Base-by-base conservation (phyloP, 53 echinoderm and acorn worm species). In the Henricia sp. region DNA sequence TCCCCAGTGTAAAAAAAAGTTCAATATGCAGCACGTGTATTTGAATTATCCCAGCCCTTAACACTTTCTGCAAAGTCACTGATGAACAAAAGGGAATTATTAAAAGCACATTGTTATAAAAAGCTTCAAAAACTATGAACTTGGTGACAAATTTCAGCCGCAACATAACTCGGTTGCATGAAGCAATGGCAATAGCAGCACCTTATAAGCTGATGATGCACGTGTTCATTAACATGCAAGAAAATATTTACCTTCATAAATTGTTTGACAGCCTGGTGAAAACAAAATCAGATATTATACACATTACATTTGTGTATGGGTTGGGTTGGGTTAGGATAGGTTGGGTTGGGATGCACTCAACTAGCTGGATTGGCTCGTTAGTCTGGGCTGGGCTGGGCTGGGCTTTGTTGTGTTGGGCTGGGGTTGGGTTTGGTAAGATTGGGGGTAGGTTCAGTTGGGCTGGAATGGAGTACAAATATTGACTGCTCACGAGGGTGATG, bases 171-270 rank as follows among this genome's bases (percentile, higher is more conserved):
- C 3, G 20, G 24, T 43, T 44, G 28, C 43, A 46, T 48, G 51
- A 71, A 50, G 71, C 71, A 71, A 50, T 29, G 27, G 48, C 19
- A n/a, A 50, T n/a, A n/a, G n/a, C n/a, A n/a, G n/a, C n/a, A n/a
- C n/a, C n/a, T n/a, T n/a, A n/a, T n/a, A 54, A 25, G 20, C 0
- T 0, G 25, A 44, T 46, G 29, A 70, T 27, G 8, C 30, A 13
- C 16, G 27, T 70, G 30, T 1, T 21, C 30, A 26, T 43, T 69
- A 3, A 30, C 78, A 60, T 78, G 78, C 78, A 78, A 25, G 53
- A 53, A 37, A 46, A 78, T 78, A 78, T 78, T 78, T 78, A 78
- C 78, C 78, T 78, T 78, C 60, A 78, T 34, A 51, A 62, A 78
- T 78, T 78, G 78, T 78, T 78, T 78, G 43, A 60, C 78, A n/a